These are phyloP conservation scores for Eretmochelys imbricata DNA, from an alignment of 2,113 vertebrate genomes.

Conservation along the genomic window DNA sequence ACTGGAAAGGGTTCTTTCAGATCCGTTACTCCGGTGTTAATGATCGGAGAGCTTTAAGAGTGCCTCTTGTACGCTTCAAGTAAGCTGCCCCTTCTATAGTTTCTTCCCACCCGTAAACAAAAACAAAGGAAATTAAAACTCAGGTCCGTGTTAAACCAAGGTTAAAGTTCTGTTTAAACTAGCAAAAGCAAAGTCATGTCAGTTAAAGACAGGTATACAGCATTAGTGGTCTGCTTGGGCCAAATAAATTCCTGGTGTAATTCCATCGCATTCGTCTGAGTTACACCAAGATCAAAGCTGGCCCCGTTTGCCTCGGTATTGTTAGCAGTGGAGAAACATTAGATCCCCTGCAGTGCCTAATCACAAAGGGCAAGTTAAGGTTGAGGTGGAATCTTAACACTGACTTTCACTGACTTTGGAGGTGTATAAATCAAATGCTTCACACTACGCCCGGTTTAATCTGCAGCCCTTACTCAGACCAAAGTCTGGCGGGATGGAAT, in stretches of 20 bases:
- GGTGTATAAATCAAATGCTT: not conserved
- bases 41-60: not conserved
- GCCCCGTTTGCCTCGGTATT: not conserved
- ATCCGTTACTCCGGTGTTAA: not conserved
- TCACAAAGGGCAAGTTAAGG: not conserved
- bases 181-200: not conserved
- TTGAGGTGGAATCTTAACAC: not conserved
- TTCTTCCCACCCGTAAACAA: not conserved
- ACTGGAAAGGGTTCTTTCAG: not conserved
- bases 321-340: not conserved
- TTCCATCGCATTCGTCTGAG: not conserved
- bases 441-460: accelerated
- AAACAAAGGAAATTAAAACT: not conserved
- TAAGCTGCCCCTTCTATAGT: not conserved
- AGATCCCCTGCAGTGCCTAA: accelerated
- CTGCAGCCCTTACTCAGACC: not conserved
- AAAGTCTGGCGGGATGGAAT: not conserved
- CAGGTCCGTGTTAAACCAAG: not conserved
- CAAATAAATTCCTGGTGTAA: not conserved
- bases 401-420: accelerated
- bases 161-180: not conserved
- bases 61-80: not conserved
- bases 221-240: too few relatives aligned
- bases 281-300: not conserved
- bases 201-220: not conserved